Evolutionary conservation across 2,888 invertebrate species (phyloP).

Genomic region (Polydesmus complanatus): DNA sequence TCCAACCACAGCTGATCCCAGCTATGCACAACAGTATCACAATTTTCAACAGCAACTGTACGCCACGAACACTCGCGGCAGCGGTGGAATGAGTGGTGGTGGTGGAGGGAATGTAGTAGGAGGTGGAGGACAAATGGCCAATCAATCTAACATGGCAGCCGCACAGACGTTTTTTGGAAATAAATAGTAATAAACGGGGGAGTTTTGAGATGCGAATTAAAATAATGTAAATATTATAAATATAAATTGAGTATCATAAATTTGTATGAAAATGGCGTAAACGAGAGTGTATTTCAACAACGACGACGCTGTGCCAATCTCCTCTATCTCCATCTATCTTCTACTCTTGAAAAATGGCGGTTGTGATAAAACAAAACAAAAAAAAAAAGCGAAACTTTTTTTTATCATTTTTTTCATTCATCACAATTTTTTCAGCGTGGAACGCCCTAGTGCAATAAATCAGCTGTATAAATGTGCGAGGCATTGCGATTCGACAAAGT

Average conservation of each 20-base stretch:
- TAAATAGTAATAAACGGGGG: not conserved
- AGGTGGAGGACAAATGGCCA: conserved; percentile 4
- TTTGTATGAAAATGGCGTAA: not conserved
- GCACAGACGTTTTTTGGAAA: conserved; percentile 25
- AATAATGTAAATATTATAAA: not conserved
- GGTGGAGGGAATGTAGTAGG: not conserved
- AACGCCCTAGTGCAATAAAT: not conserved
- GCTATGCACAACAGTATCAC: conserved; percentile 88
- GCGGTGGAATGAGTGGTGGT: conserved; percentile 11
- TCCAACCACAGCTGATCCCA: conserved; percentile 70
- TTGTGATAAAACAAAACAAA: not conserved
- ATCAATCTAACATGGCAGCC: conserved; percentile 15
- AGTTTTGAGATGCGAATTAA: not conserved
- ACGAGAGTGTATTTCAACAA: not conserved
- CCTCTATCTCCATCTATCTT: not conserved
- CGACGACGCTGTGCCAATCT: not conserved
- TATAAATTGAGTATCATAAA: not conserved
- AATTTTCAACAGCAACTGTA: conserved; percentile 91
- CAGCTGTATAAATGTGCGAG: not conserved
- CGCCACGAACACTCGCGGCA: conserved; percentile 61
- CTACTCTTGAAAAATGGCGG: not conserved
- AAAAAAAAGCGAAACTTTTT: too few species aligned
- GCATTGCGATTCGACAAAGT: not conserved
- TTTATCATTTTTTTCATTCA: too few species aligned
- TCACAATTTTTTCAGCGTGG: too few species aligned